A percentile compares a stretch with the other conserved stretches of the same genome.
Evolutionary conservation across 2,113 vertebrate species (phyloP).

Genomic region (Lethenteron camtschaticum): DNA sequence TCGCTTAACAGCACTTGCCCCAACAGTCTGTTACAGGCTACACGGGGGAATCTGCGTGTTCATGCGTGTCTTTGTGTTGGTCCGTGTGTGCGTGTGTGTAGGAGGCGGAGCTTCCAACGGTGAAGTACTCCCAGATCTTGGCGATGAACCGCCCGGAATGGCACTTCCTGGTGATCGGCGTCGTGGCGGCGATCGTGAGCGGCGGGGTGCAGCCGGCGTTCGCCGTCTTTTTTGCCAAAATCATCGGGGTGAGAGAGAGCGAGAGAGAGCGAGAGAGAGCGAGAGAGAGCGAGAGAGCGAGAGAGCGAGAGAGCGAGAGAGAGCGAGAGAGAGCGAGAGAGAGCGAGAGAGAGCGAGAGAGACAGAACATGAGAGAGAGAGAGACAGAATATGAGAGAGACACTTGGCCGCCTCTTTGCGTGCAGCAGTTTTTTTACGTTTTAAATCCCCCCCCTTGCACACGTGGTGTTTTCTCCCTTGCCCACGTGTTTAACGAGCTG

Average conservation of each 20-base stretch:
- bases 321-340: constrained; percentile 7
- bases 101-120: constrained; percentile 19
- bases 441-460: too few species aligned
- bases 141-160: constrained; percentile 31
- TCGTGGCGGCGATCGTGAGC: constrained; percentile 21
- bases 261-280: too few species aligned
- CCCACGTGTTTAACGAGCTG: too few species aligned
- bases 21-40: too few species aligned
- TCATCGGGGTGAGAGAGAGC: constrained; percentile 24
- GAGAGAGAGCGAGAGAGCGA: neutral
- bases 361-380: too few species aligned
- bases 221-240: constrained; percentile 26
- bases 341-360: too few species aligned
- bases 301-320: too few species aligned
- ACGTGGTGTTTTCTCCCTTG: too few species aligned
- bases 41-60: neutral
- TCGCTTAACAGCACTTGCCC: too few species aligned
- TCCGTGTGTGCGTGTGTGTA: constrained; percentile 6
- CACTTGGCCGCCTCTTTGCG: too few species aligned
- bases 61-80: neutral
- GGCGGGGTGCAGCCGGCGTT: constrained; percentile 24
- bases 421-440: too few species aligned
- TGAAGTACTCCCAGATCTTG: constrained; percentile 22
- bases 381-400: too few species aligned
- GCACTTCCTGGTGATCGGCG: constrained; percentile 20